These are phyloP conservation scores for Acleris literana DNA, from an alignment of 2,888 invertebrate genomes.

Conservation along the genomic window DNA sequence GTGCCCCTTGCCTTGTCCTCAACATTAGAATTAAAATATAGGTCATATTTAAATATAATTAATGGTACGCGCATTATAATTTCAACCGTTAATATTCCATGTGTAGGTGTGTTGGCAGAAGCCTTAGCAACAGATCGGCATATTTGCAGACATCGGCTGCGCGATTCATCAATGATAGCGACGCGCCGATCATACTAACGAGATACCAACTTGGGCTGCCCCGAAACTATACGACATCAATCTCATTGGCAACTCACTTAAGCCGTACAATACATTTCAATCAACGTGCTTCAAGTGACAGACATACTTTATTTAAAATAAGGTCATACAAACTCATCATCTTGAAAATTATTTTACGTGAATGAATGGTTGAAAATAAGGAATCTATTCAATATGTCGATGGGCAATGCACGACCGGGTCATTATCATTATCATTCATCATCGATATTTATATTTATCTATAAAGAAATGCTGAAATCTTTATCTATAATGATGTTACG, in stretches of 20 bases:
- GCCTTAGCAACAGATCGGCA: conserved; percentile 25
- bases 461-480: too few species aligned
- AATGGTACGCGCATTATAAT: neutral
- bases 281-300: conserved; percentile 4
- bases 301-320: conserved; percentile 11
- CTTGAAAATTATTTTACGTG: neutral
- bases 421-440: too few species aligned
- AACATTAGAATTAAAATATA: too few species aligned
- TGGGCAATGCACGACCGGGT: too few species aligned
- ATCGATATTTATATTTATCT: too few species aligned
- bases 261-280: conserved; percentile 11
- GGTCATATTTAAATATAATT: neutral
- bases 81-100: neutral
- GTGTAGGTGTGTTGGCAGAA: neutral
- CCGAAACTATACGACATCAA: conserved; percentile 24
- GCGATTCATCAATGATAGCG: conserved; percentile 27
- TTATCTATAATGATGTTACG: too few species aligned
- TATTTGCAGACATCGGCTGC: conserved; percentile 21
- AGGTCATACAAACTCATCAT: conserved; percentile 9
- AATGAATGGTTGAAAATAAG: neutral
- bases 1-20: too few species aligned
- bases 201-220: conserved; percentile 18
- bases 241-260: conserved; percentile 12
- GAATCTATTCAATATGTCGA: too few species aligned
- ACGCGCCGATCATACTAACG: conserved; percentile 23